Evolutionary conservation across 2,888 invertebrate genomes (phyloP), one percentile per base, ranked within the genome.

Genomic region (Orgyia antiqua): DNA sequence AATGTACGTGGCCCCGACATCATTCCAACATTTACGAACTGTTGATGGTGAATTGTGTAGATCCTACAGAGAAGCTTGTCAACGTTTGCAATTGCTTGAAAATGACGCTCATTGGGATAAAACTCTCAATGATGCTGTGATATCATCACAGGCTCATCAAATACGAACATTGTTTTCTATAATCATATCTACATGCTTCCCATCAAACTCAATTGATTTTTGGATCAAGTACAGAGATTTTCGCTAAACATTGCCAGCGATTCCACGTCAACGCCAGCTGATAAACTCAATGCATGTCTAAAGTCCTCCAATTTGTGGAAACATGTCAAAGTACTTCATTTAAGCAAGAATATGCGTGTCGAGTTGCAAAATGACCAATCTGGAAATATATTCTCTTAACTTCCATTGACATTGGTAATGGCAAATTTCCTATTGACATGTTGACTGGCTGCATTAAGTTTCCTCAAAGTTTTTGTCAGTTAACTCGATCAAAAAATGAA

Each of bases 1-100:
- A 10, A 59, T 52, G 53, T 49, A 34, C 51, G 46, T 33, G 41
- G 10, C 13, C 29, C 57, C 3, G 57, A 51, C 37, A 36, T 51
- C 33, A 47, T 49, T 38, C 51, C 48, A n/a, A 26, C 52, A 49
- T 39, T 49, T 50, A 39, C 39, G 19, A 24, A 31, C 45, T 51
- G 33, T 35, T 12, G 9, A 35, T 35, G 30, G 24, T 10, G 12
- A 15, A 21, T 17, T 27, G 10, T 35, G 29, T 12, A 17, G 11
- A 1, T 13, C 30, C 1, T 30, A 30, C 23, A 13, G 34, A 13
- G 34, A 29, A 24, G 34, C 30, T 10, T 35, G 34, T 35, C 27
- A 35, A 19, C 30, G 11, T 17, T 35, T 35, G 24, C 9, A 12
- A 24, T 18, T 30, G 24, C 30, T 52, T 5, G 54, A 53, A 31